A percentile compares a stretch with the other conserved stretches of the same genome.
phyloP scores from a whole-genome alignment of 2,888 invertebrate genomes.

The Napeogenes inachia region DNA sequence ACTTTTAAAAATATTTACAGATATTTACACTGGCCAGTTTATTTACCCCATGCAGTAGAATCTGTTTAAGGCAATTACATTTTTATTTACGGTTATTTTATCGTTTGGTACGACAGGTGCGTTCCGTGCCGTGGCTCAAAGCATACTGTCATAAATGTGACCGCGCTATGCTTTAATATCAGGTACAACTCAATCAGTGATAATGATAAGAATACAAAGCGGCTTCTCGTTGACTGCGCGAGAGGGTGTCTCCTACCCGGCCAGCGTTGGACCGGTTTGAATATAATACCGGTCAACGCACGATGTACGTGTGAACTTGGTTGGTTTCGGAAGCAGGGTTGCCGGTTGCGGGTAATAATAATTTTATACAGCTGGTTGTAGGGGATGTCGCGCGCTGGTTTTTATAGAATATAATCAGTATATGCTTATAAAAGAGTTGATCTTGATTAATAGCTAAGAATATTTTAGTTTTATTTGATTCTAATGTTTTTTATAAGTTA shows the following conservation, averaged over 20 bases:
- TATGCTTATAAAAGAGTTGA: no score
- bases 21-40: conserved; percentile 48
- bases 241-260: conserved; percentile 29
- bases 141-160: conserved; percentile 50
- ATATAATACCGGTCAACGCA: conserved; percentile 41
- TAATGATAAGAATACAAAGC: conserved; percentile 48
- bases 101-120: conserved; percentile 43
- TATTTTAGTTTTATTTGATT: no score
- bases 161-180: conserved; percentile 52
- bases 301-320: conserved; percentile 33
- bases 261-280: conserved; percentile 45
- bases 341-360: conserved; percentile 12
- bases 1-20: conserved; percentile 46
- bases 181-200: conserved; percentile 62
- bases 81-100: conserved; percentile 32
- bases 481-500: no score
- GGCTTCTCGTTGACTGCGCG: conserved; percentile 28
- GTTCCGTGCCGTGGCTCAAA: conserved; percentile 41
- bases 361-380: conserved; percentile 1
- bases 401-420: no score
- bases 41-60: conserved; percentile 40
- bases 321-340: conserved; percentile 23
- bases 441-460: no score
- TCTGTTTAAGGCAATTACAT: conserved; percentile 39
- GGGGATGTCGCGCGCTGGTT: background rate